Evolutionary conservation across 2,113 vertebrate genomes (phyloP).

Genomic region (Erythrolamprus reginae): DNA sequence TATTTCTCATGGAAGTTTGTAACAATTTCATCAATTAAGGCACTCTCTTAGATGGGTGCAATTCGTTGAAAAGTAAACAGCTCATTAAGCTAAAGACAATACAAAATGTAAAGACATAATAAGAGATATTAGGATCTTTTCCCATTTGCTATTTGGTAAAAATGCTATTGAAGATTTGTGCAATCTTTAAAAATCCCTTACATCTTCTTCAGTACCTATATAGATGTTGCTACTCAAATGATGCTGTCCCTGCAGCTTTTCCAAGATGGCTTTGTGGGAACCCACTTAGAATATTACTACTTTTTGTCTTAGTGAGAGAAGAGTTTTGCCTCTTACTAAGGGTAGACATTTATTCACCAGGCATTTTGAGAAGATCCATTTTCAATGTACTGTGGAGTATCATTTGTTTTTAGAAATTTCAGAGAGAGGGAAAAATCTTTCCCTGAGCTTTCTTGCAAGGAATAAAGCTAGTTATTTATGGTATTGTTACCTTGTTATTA

Average conservation of each 20-base stretch:
- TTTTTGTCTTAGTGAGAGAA: neutral
- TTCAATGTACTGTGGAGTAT: neutral
- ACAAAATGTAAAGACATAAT: neutral
- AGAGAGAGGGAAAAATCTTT: neutral
- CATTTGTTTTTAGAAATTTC: neutral
- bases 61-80: neutral
- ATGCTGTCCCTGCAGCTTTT: neutral
- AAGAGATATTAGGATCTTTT: too few species aligned
- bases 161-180: neutral
- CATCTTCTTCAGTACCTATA: neutral
- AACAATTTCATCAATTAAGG: neutral
- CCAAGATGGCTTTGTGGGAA: neutral
- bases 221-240: neutral
- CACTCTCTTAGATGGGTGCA: neutral
- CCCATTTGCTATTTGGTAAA: neutral
- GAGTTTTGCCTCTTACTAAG: neutral
- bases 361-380: neutral
- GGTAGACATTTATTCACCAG: neutral
- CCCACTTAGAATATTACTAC: neutral
- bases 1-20: neutral
- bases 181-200: neutral
- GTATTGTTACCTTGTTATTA: neutral
- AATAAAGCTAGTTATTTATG: neutral
- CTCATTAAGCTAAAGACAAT: neutral
- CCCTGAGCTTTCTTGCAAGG: neutral